Percentiles rank a stretch among this genome's conserved stretches.
These are phyloP conservation scores for Chaetops frenatus DNA, from an alignment of 2,113 vertebrate genomes.

Conservation along the genomic window DNA sequence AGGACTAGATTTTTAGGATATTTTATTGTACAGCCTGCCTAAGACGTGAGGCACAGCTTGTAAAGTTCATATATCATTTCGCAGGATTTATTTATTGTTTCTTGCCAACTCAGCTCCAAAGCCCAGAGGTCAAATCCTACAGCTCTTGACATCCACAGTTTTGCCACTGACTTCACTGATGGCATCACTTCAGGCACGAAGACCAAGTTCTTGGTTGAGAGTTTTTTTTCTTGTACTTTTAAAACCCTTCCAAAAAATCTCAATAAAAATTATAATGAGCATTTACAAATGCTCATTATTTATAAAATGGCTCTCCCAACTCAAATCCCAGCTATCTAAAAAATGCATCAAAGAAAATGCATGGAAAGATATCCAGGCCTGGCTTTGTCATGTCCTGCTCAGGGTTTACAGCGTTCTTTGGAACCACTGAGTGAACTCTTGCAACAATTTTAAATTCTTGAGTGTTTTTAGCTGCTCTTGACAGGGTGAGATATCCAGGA, in stretches of 20 bases:
- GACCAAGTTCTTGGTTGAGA: background rate
- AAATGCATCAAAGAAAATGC: background rate
- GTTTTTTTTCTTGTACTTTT: background rate
- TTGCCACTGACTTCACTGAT: constrained; percentile 22
- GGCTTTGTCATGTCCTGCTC: background rate
- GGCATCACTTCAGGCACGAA: constrained; percentile 4
- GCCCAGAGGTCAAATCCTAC: constrained; percentile 2
- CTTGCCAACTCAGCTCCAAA: constrained; percentile 7
- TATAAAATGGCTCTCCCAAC: background rate
- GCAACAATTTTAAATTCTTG: background rate
- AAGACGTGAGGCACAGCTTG: background rate
- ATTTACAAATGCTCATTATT: no score
- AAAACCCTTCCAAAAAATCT: background rate
- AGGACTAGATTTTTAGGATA: background rate
- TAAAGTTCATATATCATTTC: constrained; percentile 19
- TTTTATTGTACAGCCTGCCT: background rate
- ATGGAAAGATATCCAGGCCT: background rate
- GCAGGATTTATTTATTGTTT: constrained; percentile 33
- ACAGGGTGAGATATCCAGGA: background rate
- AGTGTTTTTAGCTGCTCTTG: background rate
- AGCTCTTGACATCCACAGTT: background rate
- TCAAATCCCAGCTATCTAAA: background rate
- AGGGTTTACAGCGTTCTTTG: background rate
- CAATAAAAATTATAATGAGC: background rate
- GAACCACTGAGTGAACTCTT: background rate